These are phyloP conservation scores for Mesopsocus fuscifrons DNA, from an alignment of 2,888 invertebrate species.

Conservation along the genomic window DNA sequence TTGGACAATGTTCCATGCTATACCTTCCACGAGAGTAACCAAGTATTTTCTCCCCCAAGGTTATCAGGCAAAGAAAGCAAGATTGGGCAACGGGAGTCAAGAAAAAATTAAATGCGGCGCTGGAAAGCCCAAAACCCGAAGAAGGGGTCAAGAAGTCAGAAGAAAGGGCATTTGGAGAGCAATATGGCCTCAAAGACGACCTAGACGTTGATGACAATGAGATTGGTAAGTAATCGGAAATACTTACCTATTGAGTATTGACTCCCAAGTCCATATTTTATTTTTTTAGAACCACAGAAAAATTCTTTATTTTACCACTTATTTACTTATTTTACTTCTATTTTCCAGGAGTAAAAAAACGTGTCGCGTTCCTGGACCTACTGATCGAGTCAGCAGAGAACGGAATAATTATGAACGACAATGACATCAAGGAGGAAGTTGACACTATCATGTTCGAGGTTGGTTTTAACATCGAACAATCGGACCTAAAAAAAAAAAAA, in stretches of 20 bases:
- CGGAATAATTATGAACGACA: conserved; percentile 49
- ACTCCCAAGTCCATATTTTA: no score
- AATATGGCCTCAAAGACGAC: conserved; percentile 55
- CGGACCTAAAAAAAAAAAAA: no score
- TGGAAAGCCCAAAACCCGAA: conserved; percentile 8
- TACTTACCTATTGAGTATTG: no score
- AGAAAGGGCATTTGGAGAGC: conserved; percentile 47
- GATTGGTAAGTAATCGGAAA: conserved; percentile 41
- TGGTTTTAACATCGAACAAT: no score
- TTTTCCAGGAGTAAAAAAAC: conserved; percentile 52
- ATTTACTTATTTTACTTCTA: no score
- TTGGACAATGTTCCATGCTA: not conserved
- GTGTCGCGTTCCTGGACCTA: conserved; percentile 74
- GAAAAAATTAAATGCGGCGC: not conserved
- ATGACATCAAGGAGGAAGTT: conserved; percentile 71
- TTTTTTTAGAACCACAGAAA: no score
- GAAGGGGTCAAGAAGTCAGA: conserved; percentile 25
- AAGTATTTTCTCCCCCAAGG: conserved; percentile 23
- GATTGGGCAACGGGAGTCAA: conserved; percentile 23
- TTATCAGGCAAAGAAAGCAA: conserved; percentile 53
- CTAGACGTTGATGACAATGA: conserved; percentile 68
- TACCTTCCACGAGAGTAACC: not conserved
- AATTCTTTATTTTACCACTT: no score
- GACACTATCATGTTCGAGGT: conserved; percentile 81
- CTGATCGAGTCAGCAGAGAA: conserved; percentile 70